phyloP scores from a whole-genome alignment of 2,113 vertebrate genomes.

The Pedionomus torquatus region DNA sequence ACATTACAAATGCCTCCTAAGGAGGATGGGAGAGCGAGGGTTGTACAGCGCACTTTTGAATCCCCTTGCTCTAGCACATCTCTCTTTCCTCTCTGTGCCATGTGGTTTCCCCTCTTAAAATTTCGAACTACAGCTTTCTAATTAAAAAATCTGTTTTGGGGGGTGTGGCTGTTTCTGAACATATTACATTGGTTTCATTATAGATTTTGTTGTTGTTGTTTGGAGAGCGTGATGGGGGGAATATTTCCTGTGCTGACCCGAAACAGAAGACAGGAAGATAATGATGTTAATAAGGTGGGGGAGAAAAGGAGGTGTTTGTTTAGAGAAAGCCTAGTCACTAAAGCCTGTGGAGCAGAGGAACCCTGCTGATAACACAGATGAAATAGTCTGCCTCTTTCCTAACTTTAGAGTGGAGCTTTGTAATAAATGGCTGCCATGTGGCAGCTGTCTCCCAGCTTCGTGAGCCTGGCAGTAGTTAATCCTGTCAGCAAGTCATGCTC shows the following conservation, averaged over 20 bases:
- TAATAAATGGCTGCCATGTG: conserved; percentile 76
- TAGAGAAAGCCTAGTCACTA: conserved; percentile 50
- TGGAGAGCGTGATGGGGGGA: neutral
- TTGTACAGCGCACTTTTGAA: neutral
- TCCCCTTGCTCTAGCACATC: neutral
- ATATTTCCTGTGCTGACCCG: conserved; percentile 23
- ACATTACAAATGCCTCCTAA: neutral
- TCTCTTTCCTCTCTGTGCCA: neutral
- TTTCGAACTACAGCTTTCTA: neutral
- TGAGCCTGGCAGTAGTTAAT: conserved; percentile 68
- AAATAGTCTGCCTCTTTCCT: conserved; percentile 64
- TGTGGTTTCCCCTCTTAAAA: neutral
- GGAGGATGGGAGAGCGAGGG: neutral
- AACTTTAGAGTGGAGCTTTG: conserved; percentile 52
- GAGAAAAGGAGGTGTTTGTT: conserved; percentile 66
- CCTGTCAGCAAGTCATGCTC: conserved; percentile 61
- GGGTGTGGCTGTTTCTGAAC: neutral
- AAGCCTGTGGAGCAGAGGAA: conserved; percentile 41
- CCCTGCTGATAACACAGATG: conserved; percentile 69
- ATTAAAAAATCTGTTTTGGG: neutral
- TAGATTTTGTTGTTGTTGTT: neutral
- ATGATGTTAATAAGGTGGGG: conserved; percentile 52
- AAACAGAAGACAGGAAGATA: conserved; percentile 49
- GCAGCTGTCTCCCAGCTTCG: conserved; percentile 64
- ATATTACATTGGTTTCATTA: neutral